A percentile compares a stretch with the other conserved stretches of the same genome.
Conservation (phyloP, 2,888 invertebrate species). For the Sipha maydis region DNA sequence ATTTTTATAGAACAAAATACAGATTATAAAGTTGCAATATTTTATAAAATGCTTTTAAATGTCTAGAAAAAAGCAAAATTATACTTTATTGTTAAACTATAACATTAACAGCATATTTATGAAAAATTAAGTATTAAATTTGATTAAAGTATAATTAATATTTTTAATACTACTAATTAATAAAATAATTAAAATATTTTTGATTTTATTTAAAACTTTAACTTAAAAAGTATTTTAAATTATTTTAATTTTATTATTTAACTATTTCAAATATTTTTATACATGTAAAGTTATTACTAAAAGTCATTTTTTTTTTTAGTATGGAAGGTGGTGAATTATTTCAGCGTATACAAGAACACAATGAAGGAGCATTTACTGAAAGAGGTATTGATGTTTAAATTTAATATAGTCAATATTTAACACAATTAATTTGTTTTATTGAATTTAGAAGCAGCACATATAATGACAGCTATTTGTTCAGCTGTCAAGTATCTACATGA, state of each 20-base stretch:
- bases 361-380: slow-evolving; percentile 96
- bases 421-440: slow-evolving; percentile 65
- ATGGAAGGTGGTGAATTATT: slow-evolving; percentile 99
- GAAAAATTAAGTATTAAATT: no score
- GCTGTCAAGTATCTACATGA: slow-evolving; percentile 94
- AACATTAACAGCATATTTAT: no score
- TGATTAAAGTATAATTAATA: no score
- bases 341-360: slow-evolving; percentile 93
- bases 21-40: no score
- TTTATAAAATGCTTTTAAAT: no score
- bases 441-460: slow-evolving; percentile 84
- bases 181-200: no score
- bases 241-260: neutral
- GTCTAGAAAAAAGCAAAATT: no score
- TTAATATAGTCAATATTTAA: slow-evolving; percentile 15
- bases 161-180: no score
- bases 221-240: neutral
- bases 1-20: no score
- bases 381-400: slow-evolving; percentile 71
- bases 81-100: no score
- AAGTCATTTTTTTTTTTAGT: slow-evolving; percentile 68
- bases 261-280: neutral
- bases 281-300: neutral
- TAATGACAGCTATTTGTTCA: slow-evolving; percentile 95
- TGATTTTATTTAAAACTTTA: no score